Conservation (phyloP, 2,797 vertebrate species). For the Pelodytes ibericus region DNA sequence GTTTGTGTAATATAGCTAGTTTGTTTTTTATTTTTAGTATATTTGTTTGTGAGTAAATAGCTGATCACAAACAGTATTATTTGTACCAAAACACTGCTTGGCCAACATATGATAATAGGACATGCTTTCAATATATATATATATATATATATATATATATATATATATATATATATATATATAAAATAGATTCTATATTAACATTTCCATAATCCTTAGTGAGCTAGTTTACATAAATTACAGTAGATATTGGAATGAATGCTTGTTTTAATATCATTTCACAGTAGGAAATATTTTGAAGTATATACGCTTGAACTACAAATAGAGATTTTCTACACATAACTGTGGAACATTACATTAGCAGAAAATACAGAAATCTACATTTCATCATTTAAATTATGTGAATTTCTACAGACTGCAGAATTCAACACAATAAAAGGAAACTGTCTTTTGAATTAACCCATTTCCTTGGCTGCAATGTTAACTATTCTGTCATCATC, state of each 20-base stretch:
- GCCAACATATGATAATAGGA: too few relatives aligned
- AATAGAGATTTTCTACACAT: slow-evolving; percentile 25
- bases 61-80: too few relatives aligned
- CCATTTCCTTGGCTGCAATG: slow-evolving; percentile 6
- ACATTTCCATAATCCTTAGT: slow-evolving; percentile 33
- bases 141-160: too few relatives aligned
- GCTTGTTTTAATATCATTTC: slow-evolving; percentile 41
- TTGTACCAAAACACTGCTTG: too few relatives aligned
- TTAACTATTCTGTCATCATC: slow-evolving; percentile 20
- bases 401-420: slow-evolving; percentile 23
- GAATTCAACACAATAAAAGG: slow-evolving; percentile 34
- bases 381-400: slow-evolving; percentile 32
- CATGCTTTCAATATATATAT: too few relatives aligned
- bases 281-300: slow-evolving; percentile 42
- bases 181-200: not conserved
- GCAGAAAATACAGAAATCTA: slow-evolving; percentile 25
- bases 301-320: slow-evolving; percentile 41
- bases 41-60: too few relatives aligned
- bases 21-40: too few relatives aligned
- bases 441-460: slow-evolving; percentile 30
- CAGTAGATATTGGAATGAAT: slow-evolving; percentile 8
- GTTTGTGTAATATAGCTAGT: too few relatives aligned
- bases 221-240: slow-evolving; percentile 44
- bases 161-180: not conserved
- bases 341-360: slow-evolving; percentile 24